Base-by-base conservation (phyloP, 2,888 invertebrate species). In the Aphelenchoides bicaudatus region DNA sequence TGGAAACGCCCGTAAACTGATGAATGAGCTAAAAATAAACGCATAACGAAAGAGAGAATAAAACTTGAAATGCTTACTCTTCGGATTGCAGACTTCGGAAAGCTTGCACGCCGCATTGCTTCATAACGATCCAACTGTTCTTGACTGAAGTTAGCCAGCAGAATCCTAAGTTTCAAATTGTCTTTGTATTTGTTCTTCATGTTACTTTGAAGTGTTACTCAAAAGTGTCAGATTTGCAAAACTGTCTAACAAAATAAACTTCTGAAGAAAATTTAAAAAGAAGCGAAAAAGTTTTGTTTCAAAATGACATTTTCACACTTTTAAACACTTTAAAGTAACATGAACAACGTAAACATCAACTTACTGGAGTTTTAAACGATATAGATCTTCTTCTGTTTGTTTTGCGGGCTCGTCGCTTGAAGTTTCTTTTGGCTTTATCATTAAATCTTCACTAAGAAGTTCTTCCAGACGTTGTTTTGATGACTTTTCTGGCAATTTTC, bases 61-160 rank as follows among this genome's bases (percentile, higher is more conserved):
- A 16, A 62, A 48, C n/a, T 3, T 10, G 10, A 16, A 10, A 50
- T 6, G 34, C 55, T 3, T n/a, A 70, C 71, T 49, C 60, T 46
- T 39, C 67, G 93, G 2, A 98, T 91, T 1, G 94, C 89, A 38
- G 96, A 93, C 82, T 94, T 96, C 0, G 96, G 96, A 80, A 98
- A 96, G 0, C 94, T 92, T 0, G 96, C 88, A 75, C 98, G 84
- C 66, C 98, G 84, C 79, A 89, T 99, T 91, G 96, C 94, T 84
- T 98, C 98, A 83, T 98, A 99, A 68, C 96, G 85, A 80, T 96
- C 91, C 53, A 99, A 82, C 80, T 99, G 98, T 72, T 94, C 94
- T 81, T 94, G 94, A 0, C 94, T 91, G 74, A 99, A 98, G 81
- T 98, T 96, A 0, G 96, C 96, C 0, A 98, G 93, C 51, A 98